Conservation (phyloP, 2,797 vertebrate species). For the Lepilemur septentrionalis region DNA sequence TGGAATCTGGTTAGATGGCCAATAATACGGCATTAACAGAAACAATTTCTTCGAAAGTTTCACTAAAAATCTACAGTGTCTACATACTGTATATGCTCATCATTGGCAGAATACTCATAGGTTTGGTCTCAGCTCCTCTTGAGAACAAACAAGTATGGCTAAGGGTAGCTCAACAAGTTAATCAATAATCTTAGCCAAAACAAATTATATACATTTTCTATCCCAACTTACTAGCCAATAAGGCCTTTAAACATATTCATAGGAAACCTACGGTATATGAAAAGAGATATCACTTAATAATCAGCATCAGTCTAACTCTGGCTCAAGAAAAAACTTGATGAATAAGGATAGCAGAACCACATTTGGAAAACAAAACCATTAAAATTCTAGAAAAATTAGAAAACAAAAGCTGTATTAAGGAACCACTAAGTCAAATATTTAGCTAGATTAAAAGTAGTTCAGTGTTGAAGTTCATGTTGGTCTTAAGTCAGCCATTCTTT, state of each 20-base stretch:
- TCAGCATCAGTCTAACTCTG: neutral
- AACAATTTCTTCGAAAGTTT: constrained; percentile 21
- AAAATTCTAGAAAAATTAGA: neutral
- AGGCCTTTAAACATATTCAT: neutral
- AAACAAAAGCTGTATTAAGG: neutral
- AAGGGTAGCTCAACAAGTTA: constrained; percentile 6
- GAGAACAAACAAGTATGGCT: neutral
- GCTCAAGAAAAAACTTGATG: constrained; percentile 9
- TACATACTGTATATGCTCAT: neutral
- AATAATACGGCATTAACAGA: neutral
- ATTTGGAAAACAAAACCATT: constrained; percentile 5
- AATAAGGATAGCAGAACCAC: neutral
- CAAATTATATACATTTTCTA: neutral
- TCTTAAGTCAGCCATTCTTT: neutral
- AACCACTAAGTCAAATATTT: neutral
- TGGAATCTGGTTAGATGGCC: neutral
- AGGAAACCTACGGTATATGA: neutral
- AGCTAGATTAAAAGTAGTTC: neutral
- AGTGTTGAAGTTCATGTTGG: neutral
- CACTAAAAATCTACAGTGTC: neutral
- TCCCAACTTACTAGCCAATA: neutral
- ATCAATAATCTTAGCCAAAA: constrained; percentile 29
- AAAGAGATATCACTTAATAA: constrained; percentile 40
- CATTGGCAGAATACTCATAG: neutral
- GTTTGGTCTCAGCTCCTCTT: neutral